Evolutionary conservation across 2,113 vertebrate species (phyloP).

Genomic region (Indicator indicator): DNA sequence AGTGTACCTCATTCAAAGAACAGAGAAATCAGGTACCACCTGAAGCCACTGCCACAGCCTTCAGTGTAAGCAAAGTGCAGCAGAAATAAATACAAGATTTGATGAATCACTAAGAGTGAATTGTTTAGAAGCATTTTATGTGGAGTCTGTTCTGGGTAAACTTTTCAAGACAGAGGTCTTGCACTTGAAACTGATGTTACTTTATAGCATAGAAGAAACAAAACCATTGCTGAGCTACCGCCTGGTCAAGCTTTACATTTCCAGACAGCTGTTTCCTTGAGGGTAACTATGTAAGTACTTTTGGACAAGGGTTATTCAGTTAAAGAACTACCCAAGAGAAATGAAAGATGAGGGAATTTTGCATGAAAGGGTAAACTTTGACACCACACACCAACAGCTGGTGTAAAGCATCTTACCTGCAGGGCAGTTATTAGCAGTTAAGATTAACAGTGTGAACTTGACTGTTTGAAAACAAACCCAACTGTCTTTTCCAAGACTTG

Average conservation of each 20-base stretch:
- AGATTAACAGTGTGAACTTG: background rate
- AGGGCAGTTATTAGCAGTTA: background rate
- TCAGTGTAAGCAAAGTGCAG: background rate
- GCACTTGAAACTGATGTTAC: background rate
- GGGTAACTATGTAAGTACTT: accelerated
- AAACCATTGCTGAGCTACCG: background rate
- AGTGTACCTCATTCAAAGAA: background rate
- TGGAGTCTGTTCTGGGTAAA: background rate
- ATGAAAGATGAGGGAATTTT: background rate
- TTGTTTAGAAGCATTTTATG: background rate
- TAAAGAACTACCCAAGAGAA: background rate
- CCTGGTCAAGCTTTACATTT: background rate
- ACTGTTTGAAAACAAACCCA: background rate
- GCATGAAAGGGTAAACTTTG: background rate
- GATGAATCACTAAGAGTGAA: background rate
- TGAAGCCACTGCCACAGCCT: background rate
- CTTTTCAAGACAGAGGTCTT: background rate
- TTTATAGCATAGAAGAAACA: background rate
- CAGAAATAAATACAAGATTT: accelerated
- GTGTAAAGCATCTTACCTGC: too few relatives aligned
- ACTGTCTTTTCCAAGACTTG: background rate
- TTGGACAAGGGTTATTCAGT: background rate
- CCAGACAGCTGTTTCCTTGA: background rate
- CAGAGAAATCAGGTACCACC: background rate
- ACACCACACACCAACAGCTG: background rate